Percentiles rank a stretch among this genome's conserved stretches.
phyloP scores from a whole-genome alignment of 1,140 invertebrate species.

The Pachyrhynchus sulphureomaculatus region DNA sequence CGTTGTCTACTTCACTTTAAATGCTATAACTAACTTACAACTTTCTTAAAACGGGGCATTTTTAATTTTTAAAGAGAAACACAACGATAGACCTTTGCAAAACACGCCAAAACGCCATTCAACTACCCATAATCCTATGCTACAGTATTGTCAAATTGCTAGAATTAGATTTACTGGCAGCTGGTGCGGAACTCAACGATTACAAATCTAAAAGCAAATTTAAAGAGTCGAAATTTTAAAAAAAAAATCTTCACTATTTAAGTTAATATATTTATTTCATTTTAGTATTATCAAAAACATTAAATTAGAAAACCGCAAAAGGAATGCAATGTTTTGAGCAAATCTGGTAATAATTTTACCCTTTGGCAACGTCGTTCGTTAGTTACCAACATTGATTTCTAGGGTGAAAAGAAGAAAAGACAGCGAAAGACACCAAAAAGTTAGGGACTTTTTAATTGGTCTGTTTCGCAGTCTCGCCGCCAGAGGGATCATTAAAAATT shows the following conservation, averaged over 20 bases:
- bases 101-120: constrained; percentile 40
- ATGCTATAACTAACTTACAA: constrained; percentile 36
- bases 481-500: constrained; percentile 24
- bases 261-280: too few relatives aligned
- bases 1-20: constrained; percentile 25
- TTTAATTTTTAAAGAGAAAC: constrained; percentile 30
- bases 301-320: too few relatives aligned
- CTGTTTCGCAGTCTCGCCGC: constrained; percentile 6
- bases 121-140: constrained; percentile 29
- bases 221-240: too few relatives aligned
- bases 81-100: constrained; percentile 25
- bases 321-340: too few relatives aligned
- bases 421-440: constrained; percentile 50
- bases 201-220: too few relatives aligned
- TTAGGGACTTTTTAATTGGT: constrained; percentile 46
- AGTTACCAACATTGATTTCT: constrained; percentile 53
- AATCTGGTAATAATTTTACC: not conserved
- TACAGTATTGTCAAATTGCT: constrained; percentile 5
- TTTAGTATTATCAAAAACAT: too few relatives aligned
- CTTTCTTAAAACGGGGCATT: constrained; percentile 44
- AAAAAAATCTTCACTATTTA: too few relatives aligned
- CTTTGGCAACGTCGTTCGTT: constrained; percentile 31
- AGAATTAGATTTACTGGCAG: not conserved
- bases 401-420: constrained; percentile 48
- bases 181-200: too few relatives aligned